These are phyloP conservation scores for Netta rufina DNA, from an alignment of 2,797 vertebrate species.

Conservation along the genomic window DNA sequence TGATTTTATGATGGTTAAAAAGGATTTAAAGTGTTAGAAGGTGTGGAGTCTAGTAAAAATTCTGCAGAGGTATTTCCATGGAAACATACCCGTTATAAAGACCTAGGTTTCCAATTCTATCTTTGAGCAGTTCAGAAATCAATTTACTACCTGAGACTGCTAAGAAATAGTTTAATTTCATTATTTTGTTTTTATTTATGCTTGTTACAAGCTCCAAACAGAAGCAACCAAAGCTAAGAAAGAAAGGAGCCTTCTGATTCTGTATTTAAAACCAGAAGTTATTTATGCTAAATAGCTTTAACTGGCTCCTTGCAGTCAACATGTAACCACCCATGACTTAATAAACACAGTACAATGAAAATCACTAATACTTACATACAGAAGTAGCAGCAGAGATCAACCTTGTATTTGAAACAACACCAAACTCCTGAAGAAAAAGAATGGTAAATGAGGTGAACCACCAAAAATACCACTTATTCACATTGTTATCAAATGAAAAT, in stretches of 20 bases:
- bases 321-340: background rate
- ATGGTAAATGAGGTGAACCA: conserved; percentile 30
- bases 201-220: background rate
- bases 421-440: conserved; percentile 90
- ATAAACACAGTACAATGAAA: background rate
- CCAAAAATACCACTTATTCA: background rate
- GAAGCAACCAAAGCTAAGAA: background rate
- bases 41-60: background rate
- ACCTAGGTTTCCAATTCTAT: background rate
- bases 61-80: background rate
- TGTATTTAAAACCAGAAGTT: background rate
- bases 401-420: conserved; percentile 98
- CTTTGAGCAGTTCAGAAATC: background rate
- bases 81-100: background rate
- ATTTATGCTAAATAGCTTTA: background rate
- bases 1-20: background rate
- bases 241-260: background rate
- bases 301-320: background rate
- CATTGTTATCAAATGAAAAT: background rate
- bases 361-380: conserved; percentile 90
- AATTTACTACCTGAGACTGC: background rate
- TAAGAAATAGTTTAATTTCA: background rate
- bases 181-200: background rate
- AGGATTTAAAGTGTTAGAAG: background rate
- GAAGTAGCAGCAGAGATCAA: conserved; percentile 98